Base-by-base conservation (phyloP, 2,888 invertebrate species). In the Eupithecia inturbata region DNA sequence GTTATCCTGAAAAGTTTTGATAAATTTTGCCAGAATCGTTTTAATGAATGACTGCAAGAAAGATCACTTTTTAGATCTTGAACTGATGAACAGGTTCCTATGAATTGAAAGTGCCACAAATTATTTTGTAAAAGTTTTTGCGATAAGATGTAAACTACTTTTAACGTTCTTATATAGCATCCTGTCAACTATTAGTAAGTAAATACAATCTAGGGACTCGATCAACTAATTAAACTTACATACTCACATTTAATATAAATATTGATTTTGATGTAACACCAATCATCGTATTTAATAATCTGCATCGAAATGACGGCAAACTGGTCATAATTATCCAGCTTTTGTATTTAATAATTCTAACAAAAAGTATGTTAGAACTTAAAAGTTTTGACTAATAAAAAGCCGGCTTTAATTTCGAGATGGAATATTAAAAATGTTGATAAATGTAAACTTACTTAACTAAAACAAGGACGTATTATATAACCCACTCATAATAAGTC, bases 61-160 rank as follows among this genome's bases (percentile, higher is more conserved):
- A 82, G 86, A 85, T 87, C 84, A 80, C 77, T 75, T 82, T 82
- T 72, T 82, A 84, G 92, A 92, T 93, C 92, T 87, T 88, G 92
- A 88, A 94, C 93, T 94, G 93, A 93, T 84, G 85, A 86, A 85
- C 88, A 87, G 89, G 93, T 94, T 93, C 93, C 93, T 93, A 93
- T 93, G 89, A 85, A 87, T 86, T 91, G 89, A 90, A 87, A 53
- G 64, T 68, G 53, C 71, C 80, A 82, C 66, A 39, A 22, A 66
- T 41, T 36, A 31, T 62, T 64, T 68, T 36, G 22, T 39, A 33
- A 33, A 53, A 33, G 5, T 1, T 49, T 7, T 33, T 64, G 36
- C 33, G 33, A 36, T 33, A 22, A 22, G 63, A 36, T 36, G n/a
- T 22, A 3, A 64, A 64, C 10, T 1, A 36, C 22, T 26, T 57